Percentiles rank a stretch among this genome's conserved stretches.
Conservation (phyloP, 1,140 invertebrate genomes). For the Caenorhabditis inopinata region DNA sequence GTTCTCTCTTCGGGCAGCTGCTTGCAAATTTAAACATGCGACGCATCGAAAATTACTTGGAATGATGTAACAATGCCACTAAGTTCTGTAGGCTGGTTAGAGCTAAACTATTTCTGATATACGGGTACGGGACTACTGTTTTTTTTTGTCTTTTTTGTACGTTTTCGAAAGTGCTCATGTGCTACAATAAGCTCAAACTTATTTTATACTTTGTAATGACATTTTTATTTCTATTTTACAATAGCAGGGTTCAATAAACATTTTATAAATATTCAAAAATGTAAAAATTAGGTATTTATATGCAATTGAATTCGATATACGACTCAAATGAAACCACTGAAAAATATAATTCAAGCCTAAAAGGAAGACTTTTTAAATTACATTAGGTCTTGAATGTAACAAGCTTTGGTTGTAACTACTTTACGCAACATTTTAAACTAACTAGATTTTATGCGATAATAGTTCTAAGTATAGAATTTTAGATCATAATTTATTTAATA, state of each 20-base stretch:
- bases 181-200: not conserved
- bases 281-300: too few species aligned
- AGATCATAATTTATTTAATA: too few species aligned
- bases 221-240: not conserved
- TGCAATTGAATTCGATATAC: too few species aligned
- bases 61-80: not conserved
- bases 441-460: too few species aligned
- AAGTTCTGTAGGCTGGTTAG: conserved; percentile 3
- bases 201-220: not conserved
- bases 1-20: not conserved
- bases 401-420: too few species aligned
- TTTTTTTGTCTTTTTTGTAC: conserved; percentile 20
- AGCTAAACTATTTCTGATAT: conserved; percentile 10
- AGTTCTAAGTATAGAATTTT: too few species aligned
- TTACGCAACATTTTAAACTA: too few species aligned
- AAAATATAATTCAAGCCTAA: too few species aligned
- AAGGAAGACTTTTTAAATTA: too few species aligned
- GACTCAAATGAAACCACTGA: too few species aligned
- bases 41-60: not conserved
- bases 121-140: not conserved
- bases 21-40: conserved; percentile 4
- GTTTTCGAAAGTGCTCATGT: conserved; percentile 12
- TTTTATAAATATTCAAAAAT: not conserved
- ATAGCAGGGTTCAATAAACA: conserved; percentile 9
- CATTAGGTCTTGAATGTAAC: too few species aligned